Base-by-base conservation (phyloP, 1,140 invertebrate species). In the Nebria ingens region DNA sequence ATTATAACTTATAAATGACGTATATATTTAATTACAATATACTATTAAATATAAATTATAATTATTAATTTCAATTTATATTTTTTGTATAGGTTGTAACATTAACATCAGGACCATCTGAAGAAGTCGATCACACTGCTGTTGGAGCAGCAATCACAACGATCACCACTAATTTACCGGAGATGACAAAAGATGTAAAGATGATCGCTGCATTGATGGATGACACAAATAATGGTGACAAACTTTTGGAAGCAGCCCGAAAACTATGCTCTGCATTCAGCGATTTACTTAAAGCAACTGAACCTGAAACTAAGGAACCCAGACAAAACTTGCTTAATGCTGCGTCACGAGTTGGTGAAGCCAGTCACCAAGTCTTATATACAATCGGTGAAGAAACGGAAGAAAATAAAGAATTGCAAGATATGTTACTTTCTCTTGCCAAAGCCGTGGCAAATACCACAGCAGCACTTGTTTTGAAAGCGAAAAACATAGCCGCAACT, bases 391-490 rank as follows among this genome's bases (percentile, higher is more conserved):
- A 97, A 64, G 89, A 93, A 53, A 87, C 87, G 21, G 83, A 83
- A 19, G 80, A 85, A 29, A 86, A 84, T 65, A 80, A 85, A 55
- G 87, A 91, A 63, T 76, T 87, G 0, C 76, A 84, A 68, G 92
- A 95, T 62, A 88, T 93, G 73, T 77, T 97, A 0, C 71, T 97
- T 1, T 86, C 89, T 0, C 74, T 97, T 49, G 91, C 95, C 0
- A 97, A 98, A 71, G 89, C 91, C 1, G 93, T 99, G 4, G 97
- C 96, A 15, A 97, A 97, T 71, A 92, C 93, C 2, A 97, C 97
- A 0, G 94, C 96, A 13, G 89, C 89, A 11, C 73, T 99, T 2
- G 95, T 99, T 2, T 77, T 95, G 40, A 93, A 94, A 67, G 93
- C 96, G 0, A 97, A 97, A 74, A 89, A 87, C 64, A 89, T 94